Evolutionary conservation across 2,797 vertebrate genomes (phyloP).

Genomic region (Tangara arthus): DNA sequence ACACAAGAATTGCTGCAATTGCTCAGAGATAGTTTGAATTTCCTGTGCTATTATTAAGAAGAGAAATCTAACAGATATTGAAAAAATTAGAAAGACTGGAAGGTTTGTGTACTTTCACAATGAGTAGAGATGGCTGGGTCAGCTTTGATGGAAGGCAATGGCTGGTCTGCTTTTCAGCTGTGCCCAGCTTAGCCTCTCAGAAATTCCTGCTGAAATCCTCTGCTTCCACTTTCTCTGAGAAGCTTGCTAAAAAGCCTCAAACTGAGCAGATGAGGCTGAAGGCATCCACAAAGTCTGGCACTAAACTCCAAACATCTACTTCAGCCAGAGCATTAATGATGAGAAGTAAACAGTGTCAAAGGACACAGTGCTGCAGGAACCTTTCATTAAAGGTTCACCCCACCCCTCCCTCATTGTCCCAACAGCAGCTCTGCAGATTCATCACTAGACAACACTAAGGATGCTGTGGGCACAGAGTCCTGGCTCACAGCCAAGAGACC

Average conservation of each 20-base stretch:
- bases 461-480: background rate
- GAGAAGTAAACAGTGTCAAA: background rate
- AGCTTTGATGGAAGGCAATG: fast-evolving
- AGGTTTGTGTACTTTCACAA: background rate
- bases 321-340: background rate
- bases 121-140: background rate
- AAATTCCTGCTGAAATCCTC: background rate
- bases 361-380: background rate
- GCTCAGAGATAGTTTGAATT: background rate
- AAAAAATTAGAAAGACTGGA: background rate
- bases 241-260: background rate
- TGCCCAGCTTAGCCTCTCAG: background rate
- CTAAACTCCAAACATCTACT: background rate
- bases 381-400: background rate
- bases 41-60: background rate
- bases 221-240: background rate
- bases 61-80: background rate
- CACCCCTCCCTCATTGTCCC: fast-evolving
- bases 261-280: background rate
- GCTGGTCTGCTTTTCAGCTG: background rate
- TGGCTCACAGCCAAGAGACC: background rate
- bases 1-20: background rate
- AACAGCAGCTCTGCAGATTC: background rate
- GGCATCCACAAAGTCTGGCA: background rate
- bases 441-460: fast-evolving